phyloP scores from a whole-genome alignment of 2,888 invertebrate genomes.

The Synergus laeviventris region DNA sequence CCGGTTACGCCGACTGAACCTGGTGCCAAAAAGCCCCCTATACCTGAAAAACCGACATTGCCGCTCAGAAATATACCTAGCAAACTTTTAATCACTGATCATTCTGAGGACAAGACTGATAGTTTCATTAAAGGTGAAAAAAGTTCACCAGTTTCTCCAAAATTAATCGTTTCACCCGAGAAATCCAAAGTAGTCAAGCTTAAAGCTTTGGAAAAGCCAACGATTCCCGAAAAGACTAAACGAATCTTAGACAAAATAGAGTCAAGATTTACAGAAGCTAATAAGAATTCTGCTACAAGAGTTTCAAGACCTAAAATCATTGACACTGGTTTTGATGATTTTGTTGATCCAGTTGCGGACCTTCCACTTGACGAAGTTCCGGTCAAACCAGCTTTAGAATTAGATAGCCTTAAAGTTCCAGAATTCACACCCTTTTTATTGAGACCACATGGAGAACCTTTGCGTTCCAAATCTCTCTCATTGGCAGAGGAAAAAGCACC shows the following conservation, averaged over 20 bases:
- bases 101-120: conserved; percentile 50
- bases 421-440: conserved; percentile 73
- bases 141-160: conserved; percentile 48
- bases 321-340: conserved; percentile 73
- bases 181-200: conserved; percentile 61
- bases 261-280: conserved; percentile 68
- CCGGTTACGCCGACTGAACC: conserved; percentile 29
- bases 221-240: conserved; percentile 74
- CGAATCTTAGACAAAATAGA: conserved; percentile 73
- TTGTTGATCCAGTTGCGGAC: conserved; percentile 74
- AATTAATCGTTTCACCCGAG: conserved; percentile 55
- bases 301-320: conserved; percentile 70
- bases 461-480: conserved; percentile 72
- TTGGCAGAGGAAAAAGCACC: conserved; percentile 74
- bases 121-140: conserved; percentile 45
- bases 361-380: conserved; percentile 73
- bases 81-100: conserved; percentile 46
- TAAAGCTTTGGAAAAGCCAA: conserved; percentile 68
- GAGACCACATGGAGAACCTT: conserved; percentile 71
- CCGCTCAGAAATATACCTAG: conserved; percentile 43
- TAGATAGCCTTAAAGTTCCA: conserved; percentile 73
- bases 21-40: conserved; percentile 50
- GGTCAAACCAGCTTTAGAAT: conserved; percentile 70
- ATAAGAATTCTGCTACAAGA: conserved; percentile 64
- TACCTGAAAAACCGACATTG: conserved; percentile 52